Percentiles rank a stretch among this genome's conserved stretches.
Conservation (phyloP, 2,888 invertebrate genomes). For the Griposia aprilina region DNA sequence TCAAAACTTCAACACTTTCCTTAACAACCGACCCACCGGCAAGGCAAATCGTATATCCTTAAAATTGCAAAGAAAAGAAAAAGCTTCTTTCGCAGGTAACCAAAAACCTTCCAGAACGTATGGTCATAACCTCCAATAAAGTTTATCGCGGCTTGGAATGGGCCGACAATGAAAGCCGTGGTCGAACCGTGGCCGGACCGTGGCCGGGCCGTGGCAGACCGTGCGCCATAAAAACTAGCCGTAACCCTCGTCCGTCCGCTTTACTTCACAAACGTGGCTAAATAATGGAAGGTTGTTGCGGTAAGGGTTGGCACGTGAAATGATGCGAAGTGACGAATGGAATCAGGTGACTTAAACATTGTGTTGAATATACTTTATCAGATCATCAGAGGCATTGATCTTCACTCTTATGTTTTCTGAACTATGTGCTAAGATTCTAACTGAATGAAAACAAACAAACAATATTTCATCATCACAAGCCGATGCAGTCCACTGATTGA, state of each 20-base stretch:
- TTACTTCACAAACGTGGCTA: constrained; percentile 67
- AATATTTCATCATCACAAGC: no score
- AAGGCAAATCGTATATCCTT: constrained; percentile 29
- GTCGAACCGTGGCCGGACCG: constrained; percentile 1
- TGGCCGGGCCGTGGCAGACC: constrained; percentile 47
- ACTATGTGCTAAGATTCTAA: no score
- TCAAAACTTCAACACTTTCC: constrained; percentile 30
- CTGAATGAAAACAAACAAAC: no score
- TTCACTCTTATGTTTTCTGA: not conserved
- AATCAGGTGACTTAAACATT: not conserved
- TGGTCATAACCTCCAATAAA: constrained; percentile 62
- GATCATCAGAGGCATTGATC: not conserved
- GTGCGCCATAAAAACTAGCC: constrained; percentile 60
- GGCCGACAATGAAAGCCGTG: constrained; percentile 63
- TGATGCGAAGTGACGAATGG: not conserved
- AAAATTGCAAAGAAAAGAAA: constrained; percentile 20
- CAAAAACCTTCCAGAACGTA: constrained; percentile 45
- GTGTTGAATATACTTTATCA: not conserved
- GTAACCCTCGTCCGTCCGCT: constrained; percentile 60
- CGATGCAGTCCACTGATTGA: no score
- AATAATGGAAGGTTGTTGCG: constrained; percentile 60
- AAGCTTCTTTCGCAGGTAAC: constrained; percentile 43
- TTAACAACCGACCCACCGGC: constrained; percentile 3
- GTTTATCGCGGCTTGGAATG: constrained; percentile 63
- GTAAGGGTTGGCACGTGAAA: constrained; percentile 53